Evolutionary conservation across 2,888 invertebrate genomes (phyloP).

Genomic region (Thecocarcelia acutangulata): DNA sequence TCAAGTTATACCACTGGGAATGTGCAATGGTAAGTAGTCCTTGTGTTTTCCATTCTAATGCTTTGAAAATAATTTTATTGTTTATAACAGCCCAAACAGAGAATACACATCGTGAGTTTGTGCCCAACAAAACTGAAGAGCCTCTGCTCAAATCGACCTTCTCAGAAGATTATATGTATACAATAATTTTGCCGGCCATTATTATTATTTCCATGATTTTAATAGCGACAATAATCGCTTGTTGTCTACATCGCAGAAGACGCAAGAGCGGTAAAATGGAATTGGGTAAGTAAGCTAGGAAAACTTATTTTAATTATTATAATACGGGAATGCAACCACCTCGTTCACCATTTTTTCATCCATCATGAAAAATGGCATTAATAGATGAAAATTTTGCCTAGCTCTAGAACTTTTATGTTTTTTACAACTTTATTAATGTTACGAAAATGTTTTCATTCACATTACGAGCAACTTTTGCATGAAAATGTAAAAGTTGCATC

Average conservation of each 20-base stretch:
- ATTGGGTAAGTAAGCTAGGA: constrained; percentile 81
- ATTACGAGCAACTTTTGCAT: too few relatives aligned
- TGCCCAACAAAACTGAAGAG: constrained; percentile 78
- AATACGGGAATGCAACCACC: too few relatives aligned
- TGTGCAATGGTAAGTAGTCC: constrained; percentile 82
- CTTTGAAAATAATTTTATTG: not conserved
- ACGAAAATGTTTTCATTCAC: too few relatives aligned
- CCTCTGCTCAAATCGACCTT: constrained; percentile 81
- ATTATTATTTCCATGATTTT: constrained; percentile 94
- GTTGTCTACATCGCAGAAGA: constrained; percentile 91
- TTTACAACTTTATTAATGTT: too few relatives aligned
- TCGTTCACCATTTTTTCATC: too few relatives aligned
- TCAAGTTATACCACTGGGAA: constrained; percentile 82
- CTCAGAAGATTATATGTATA: constrained; percentile 87
- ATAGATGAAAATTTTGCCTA: too few relatives aligned
- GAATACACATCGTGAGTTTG: constrained; percentile 76
- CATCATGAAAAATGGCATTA: too few relatives aligned
- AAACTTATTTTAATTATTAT: too few relatives aligned
- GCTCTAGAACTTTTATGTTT: too few relatives aligned
- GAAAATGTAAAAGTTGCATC: too few relatives aligned
- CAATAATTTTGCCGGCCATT: constrained; percentile 93
- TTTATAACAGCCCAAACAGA: constrained; percentile 73
- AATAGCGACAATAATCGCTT: constrained; percentile 92
- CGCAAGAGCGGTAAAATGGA: constrained; percentile 93
- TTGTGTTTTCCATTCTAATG: not conserved